Evolutionary conservation across 2,888 invertebrate genomes (phyloP).

Genomic region (Junonia oenone): DNA sequence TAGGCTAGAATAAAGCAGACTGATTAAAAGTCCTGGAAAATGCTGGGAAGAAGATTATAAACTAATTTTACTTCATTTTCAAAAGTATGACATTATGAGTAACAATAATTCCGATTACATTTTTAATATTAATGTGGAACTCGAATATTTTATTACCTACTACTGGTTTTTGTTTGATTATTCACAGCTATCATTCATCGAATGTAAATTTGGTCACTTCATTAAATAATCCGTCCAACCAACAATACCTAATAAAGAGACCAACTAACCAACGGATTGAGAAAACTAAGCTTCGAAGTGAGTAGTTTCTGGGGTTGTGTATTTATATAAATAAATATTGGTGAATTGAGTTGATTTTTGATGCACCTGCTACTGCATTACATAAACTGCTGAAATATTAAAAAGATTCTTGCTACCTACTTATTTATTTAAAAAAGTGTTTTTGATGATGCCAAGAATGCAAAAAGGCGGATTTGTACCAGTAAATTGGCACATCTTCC

Average conservation of each 20-base stretch:
- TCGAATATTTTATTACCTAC: background rate
- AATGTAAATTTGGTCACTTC: background rate
- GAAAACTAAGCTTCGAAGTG: background rate
- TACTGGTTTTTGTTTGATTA: background rate
- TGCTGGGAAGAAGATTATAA: too few relatives aligned
- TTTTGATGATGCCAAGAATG: too few relatives aligned
- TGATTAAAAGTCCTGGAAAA: too few relatives aligned
- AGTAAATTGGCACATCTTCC: too few relatives aligned
- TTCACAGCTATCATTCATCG: background rate
- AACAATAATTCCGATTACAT: background rate
- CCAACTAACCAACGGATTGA: background rate
- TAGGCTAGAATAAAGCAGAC: too few relatives aligned
- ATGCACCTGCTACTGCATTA: background rate
- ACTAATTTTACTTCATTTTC: too few relatives aligned
- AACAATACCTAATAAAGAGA: background rate
- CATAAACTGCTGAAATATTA: too few relatives aligned
- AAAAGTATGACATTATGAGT: too few relatives aligned
- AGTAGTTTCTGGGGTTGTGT: background rate
- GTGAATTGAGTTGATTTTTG: background rate
- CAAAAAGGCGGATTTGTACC: too few relatives aligned
- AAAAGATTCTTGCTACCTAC: too few relatives aligned
- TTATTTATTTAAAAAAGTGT: too few relatives aligned
- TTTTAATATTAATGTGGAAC: background rate
- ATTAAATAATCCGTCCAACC: background rate
- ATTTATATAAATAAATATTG: background rate